Percentiles rank a stretch among this genome's conserved stretches.
phyloP scores from a whole-genome alignment of 2,888 invertebrate species.

The Phrixothrix hirtus region DNA sequence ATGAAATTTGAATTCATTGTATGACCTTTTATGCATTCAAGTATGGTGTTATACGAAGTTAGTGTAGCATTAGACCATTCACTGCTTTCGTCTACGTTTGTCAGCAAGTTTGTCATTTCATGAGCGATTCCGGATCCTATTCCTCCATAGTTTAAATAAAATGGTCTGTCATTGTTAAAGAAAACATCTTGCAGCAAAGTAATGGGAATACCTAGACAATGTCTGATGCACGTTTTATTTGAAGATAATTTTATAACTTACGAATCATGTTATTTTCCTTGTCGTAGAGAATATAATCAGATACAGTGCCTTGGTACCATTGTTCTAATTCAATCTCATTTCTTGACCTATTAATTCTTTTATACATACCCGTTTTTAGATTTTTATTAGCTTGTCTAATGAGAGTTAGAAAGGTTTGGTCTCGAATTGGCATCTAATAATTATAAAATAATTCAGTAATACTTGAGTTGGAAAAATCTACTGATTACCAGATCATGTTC shows the following conservation, averaged over 20 bases:
- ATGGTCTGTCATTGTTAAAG: conserved; percentile 80
- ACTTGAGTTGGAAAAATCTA: too few species aligned
- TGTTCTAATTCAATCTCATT: neutral
- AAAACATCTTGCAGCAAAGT: conserved; percentile 80
- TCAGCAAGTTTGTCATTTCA: conserved; percentile 72
- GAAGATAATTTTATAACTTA: neutral
- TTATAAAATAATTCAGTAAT: too few species aligned
- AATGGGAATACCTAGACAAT: neutral
- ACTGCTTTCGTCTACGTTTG: neutral
- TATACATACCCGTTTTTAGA: conserved; percentile 1
- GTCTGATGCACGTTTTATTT: neutral
- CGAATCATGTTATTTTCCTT: conserved; percentile 1
- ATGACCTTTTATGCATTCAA: neutral
- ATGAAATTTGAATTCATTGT: neutral
- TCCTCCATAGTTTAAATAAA: conserved; percentile 84
- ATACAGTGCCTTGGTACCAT: conserved; percentile 2
- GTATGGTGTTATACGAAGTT: too few species aligned
- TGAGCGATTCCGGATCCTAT: conserved; percentile 86
- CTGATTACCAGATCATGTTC: neutral
- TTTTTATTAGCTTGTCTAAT: neutral
- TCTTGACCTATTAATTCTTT: conserved; percentile 1
- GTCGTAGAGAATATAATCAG: conserved; percentile 3
- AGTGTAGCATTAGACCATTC: too few species aligned
- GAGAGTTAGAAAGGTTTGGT: too few species aligned
- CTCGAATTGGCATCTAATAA: too few species aligned